phyloP scores from a whole-genome alignment of 2,797 vertebrate species.

The Melanotaenia nigrans region DNA sequence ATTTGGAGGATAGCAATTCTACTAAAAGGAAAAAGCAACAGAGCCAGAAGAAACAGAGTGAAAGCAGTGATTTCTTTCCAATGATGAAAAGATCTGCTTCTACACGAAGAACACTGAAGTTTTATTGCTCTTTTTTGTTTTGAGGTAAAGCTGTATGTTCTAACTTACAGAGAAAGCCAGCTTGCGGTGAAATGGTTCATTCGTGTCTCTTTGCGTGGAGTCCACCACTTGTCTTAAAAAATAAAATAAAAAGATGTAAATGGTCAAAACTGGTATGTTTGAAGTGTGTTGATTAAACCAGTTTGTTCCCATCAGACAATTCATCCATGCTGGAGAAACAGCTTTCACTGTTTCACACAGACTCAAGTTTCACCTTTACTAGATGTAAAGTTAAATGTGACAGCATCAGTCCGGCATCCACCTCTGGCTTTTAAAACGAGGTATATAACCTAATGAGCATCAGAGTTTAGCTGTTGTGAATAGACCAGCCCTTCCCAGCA shows the following conservation, averaged over 20 bases:
- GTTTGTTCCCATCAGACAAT: not conserved
- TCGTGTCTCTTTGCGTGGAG: not conserved
- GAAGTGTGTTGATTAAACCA: not conserved
- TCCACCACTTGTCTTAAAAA: not conserved
- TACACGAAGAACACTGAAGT: conserved; percentile 36
- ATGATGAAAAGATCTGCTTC: conserved; percentile 38
- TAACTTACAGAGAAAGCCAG: conserved; percentile 19
- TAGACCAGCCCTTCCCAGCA: not conserved
- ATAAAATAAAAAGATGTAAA: not conserved
- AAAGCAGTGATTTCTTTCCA: conserved; percentile 16
- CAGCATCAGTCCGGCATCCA: not conserved
- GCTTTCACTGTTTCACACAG: not conserved
- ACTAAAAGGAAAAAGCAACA: conserved; percentile 31
- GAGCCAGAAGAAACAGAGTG: conserved; percentile 16
- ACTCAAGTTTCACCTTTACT: not conserved
- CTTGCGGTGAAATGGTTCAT: conserved; percentile 7
- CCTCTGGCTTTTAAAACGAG: not conserved
- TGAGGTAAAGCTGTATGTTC: conserved; percentile 15
- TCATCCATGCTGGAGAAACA: not conserved
- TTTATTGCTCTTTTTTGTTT: conserved; percentile 27
- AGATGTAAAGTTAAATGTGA: not conserved
- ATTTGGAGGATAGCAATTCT: conserved; percentile 39
- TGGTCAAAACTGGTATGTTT: not conserved
- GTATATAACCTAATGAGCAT: not conserved
- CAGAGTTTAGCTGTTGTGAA: not conserved